Evolutionary conservation across 2,888 invertebrate genomes (phyloP), one percentile per base, ranked within the genome.

Genomic region (Cephus rjabovi): DNA sequence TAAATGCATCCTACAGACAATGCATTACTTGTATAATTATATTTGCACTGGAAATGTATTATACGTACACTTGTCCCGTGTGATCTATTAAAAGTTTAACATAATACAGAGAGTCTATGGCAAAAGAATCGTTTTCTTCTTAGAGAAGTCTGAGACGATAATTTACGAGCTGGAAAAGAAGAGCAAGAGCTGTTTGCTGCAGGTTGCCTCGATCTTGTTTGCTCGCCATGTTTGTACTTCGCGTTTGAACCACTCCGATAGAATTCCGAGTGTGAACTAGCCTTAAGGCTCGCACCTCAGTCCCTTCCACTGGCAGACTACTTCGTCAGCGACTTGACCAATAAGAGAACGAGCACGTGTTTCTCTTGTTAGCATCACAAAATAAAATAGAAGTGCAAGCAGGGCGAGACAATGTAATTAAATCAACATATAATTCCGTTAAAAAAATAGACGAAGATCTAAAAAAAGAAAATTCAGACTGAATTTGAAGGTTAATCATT

Each of bases 151-250:
- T 23, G 56, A 34, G 75, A 77, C 9, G 12, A 31, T 69, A 37
- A 77, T 80, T 80, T 80, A 80, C 80, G 76, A 77, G 34, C 73
- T 31, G 11, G 69, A 75, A 34, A 4, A 77, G 31, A 40, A 75
- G 76, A 77, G 80, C 33, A 34, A n/a, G 33, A 15, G 12, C 12
- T 75, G 34, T 75, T 75, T 75, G 75, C 69, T n/a, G 33, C 75
- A 3, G 12, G 33, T 40, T 15, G 68, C 75, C 56, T 75, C 75
- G 23, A 78, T 75, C 78, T 73, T 81, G 76, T 81, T 80, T 80
- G 78, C 76, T 76, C 73, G 33, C 76, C 6, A 56, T 80, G 76
- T 81, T 69, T 74, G 78, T 77, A 68, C 75, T 70, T 73, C 75
- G 77, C 31, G 73, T 81, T 81, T 73, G 34, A 73, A 75, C 75